Conservation (phyloP, 2,797 vertebrate species). For the Platyrinchus mystaceus region DNA sequence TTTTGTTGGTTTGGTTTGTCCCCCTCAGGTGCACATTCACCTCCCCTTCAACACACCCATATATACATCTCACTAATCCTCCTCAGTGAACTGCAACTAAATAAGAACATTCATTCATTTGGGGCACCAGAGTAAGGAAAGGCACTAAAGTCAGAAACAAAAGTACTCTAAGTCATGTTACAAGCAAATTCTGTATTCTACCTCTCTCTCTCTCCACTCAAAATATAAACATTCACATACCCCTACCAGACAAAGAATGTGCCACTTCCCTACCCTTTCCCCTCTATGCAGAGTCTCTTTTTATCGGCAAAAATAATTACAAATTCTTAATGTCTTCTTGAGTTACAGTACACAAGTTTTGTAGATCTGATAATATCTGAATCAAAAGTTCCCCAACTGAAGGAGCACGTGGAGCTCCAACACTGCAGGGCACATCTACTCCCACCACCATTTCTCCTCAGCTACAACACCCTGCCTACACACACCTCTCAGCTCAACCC, state of each 20-base stretch:
- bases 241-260: background rate
- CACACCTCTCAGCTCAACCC: background rate
- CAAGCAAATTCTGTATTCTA: background rate
- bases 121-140: background rate
- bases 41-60: background rate
- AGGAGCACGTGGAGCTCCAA: background rate
- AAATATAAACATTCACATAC: rapidly evolving
- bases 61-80: background rate
- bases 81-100: background rate
- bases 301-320: background rate
- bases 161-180: background rate
- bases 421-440: background rate
- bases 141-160: background rate
- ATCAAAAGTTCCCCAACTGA: background rate
- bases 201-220: background rate
- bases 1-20: background rate
- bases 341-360: background rate
- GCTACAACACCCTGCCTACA: background rate
- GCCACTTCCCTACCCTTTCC: background rate
- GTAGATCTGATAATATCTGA: background rate
- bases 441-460: background rate
- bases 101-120: background rate
- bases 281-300: background rate
- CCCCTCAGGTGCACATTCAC: background rate
- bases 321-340: background rate